Evolutionary conservation across 1,140 invertebrate genomes (phyloP), one percentile per base, ranked within the genome.

Genomic region (Diprion similis): DNA sequence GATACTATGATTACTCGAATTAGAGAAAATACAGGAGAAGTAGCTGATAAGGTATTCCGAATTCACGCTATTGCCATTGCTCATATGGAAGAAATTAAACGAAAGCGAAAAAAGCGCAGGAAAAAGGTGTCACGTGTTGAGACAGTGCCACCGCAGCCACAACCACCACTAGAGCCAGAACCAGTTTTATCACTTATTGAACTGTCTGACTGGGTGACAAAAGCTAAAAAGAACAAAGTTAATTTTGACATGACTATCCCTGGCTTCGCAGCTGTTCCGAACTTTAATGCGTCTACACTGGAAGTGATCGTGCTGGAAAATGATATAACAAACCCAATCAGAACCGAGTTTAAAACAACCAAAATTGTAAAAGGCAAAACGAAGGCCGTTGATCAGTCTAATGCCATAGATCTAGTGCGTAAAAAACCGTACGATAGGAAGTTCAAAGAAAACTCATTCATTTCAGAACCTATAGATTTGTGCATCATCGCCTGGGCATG

Each of bases 401-500:
- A 80, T 8, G 19, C 17, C 10, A 13, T 70, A 3, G 71, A 65
- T 10, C 1, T 48, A 4, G 9, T 74, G 37, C 59, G 78, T 18
- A 75, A 46, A n/a, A 78, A 75, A n/a, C 15, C 80, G 0, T 77
- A 75, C 51, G 78, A 82, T 13, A 77, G 77, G 1, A 79, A 73
- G 51, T 82, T 84, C 73, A 77, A 79, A n/a, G 72, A 76, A 0
- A 70, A 82, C 18, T 66, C 80, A 0, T 68, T 77, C 0, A 9
- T 86, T 0, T 65, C 72, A 0, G 76, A 80, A 45, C 80, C 86
- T 0, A 66, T 88, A 8, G 85, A 87, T 76, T 76, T 88, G 46
- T 87, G 85, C 64, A 72, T 86, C 0, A 86, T 88, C 73, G 85
- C 86, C 0, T 88, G 87, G 87, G 81, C 85, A 0, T 79, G 83